These are phyloP conservation scores for Chymomyza fuscimana DNA, from an alignment of 2,888 invertebrate species.

Conservation along the genomic window DNA sequence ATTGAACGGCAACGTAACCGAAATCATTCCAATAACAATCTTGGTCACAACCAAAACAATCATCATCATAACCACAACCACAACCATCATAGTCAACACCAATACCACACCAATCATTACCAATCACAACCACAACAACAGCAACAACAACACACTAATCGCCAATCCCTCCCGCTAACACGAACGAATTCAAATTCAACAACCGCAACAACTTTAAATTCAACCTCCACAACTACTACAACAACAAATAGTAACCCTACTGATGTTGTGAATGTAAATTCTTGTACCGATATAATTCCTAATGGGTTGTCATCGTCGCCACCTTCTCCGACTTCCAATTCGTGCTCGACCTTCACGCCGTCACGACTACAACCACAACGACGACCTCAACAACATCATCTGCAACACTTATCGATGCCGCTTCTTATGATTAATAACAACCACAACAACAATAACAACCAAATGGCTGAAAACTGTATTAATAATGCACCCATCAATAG, in stretches of 20 bases:
- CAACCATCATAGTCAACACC: conserved; percentile 3
- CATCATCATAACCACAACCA: conserved; percentile 29
- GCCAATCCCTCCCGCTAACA: conserved; percentile 78
- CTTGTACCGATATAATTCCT: conserved; percentile 79
- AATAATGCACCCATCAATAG: conserved; percentile 66
- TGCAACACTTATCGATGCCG: conserved; percentile 35
- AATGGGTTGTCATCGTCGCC: conserved; percentile 60
- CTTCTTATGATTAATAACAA: conserved; percentile 47
- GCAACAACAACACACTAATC: conserved; percentile 75
- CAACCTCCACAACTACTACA: conserved; percentile 70
- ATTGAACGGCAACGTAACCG: neutral
- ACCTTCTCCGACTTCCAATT: conserved; percentile 18
- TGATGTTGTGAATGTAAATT: conserved; percentile 80
- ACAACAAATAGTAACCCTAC: conserved; percentile 79
- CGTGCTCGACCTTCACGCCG: conserved; percentile 42
- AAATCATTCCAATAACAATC: conserved; percentile 6
- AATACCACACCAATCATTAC: conserved; percentile 34
- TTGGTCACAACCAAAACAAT: conserved; percentile 6
- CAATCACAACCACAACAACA: conserved; percentile 57
- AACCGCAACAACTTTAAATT: conserved; percentile 78
- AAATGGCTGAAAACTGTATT: conserved; percentile 60
- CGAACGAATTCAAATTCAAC: conserved; percentile 79
- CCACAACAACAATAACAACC: conserved; percentile 40
- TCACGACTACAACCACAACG: conserved; percentile 39
- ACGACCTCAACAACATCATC: conserved; percentile 47